Conservation (phyloP, 1,140 invertebrate species). For the Drosophila auraria region DNA sequence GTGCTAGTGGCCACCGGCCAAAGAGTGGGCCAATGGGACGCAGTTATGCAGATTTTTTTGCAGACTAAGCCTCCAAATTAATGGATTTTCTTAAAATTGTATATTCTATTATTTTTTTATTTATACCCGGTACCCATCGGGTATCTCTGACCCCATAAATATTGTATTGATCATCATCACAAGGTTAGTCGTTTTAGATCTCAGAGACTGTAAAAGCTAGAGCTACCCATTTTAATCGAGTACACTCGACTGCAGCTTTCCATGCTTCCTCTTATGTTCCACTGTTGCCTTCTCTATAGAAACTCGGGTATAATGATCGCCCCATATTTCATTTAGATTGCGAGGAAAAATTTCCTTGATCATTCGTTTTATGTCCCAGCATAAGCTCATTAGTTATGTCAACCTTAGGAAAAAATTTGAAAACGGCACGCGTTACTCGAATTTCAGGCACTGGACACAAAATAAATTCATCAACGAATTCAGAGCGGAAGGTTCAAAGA, state of each 20-base stretch:
- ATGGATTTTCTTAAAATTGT: neutral
- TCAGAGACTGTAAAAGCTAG: neutral
- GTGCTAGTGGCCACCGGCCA: neutral
- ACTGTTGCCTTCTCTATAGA: neutral
- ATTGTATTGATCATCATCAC: no score
- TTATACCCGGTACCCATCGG: no score
- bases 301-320: neutral
- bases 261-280: neutral
- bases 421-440: conserved; percentile 66
- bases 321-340: conserved; percentile 35
- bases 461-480: conserved; percentile 70
- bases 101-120: neutral
- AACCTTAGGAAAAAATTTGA: conserved; percentile 38
- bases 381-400: conserved; percentile 52
- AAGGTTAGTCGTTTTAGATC: no score
- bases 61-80: neutral
- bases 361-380: conserved; percentile 44
- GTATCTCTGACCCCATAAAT: no score
- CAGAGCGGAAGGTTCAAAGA: conserved; percentile 62
- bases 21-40: conserved; percentile 19
- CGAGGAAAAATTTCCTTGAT: conserved; percentile 7
- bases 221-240: neutral
- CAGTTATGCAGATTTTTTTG: conserved; percentile 4
- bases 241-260: no score
- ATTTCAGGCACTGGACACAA: conserved; percentile 59